Base-by-base conservation (phyloP, 2,113 vertebrate genomes). In the Apaloderma vittatum region DNA sequence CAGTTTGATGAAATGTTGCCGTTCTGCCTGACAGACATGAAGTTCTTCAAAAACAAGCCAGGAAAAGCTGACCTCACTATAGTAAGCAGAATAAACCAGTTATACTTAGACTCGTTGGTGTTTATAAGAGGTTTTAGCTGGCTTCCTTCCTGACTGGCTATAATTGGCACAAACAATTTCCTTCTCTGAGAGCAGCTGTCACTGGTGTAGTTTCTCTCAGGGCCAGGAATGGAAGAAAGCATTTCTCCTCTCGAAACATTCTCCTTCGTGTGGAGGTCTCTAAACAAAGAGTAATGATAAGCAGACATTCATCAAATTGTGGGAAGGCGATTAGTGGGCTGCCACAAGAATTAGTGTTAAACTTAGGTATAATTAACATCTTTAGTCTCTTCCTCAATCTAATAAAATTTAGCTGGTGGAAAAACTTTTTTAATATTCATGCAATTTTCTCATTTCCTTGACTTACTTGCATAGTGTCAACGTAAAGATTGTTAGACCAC, bases 41-140 rank as follows among this genome's bases (percentile, higher is more conserved):
- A 91, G 36, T 73, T 93, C 78, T 88, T 92, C 15, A 94, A 62
- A 95, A 95, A 65, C 1, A 4, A 51, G 70, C 94, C 83, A 93
- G 88, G 83, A 94, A 96, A 96, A 87, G 62, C 54, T 97, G 90
- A 96, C 62, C 74, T 96, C 72, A 92, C 67, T 73, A 7, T 48
- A 96, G 93, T 83, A 96, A 89, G 91, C 92, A 96, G 95, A 95
- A 94, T 95, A 94, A 96, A 94, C 90, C 86, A 94, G 97, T 96
- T 96, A 96, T 90, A 95, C 70, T 94, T 97, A 79, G 65, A 83
- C 89, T 90, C 26, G 21, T 80, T 94, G 93, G 86, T 96, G 79
- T 97, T 97, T 96, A 92, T 90, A 96, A 96, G 79, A 97, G 95
- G 96, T 93, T 93, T 94, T 94, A 93, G 48, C 70, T 97, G 86